Base-by-base conservation (phyloP, 2,888 invertebrate species). In the Chaitophorus viminalis region DNA sequence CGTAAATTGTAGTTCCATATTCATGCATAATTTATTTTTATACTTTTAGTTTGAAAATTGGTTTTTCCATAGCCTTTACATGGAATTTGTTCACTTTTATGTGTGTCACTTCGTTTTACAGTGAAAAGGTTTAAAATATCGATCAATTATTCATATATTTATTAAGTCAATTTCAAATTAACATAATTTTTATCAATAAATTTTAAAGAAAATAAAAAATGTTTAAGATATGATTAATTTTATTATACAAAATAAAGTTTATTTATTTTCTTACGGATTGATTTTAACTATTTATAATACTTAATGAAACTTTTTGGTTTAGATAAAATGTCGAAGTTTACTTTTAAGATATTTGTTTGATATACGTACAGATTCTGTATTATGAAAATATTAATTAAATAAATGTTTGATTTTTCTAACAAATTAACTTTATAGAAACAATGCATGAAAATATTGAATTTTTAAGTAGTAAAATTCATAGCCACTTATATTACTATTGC, bases 21-120 rank as follows among this genome's bases (percentile, higher is more conserved):
- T 68, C 68, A 68, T 68, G 68, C 29, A 29, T 68, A 25, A 68
- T 68, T 68, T 68, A 68, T 29, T 68, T 68, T 68, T 68, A 68
- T 29, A 25, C n/a, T 9, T 68, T n/a, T 68, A 29, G 68, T 68
- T 11, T 25, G 68, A 25, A 68, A 68, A 68, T 68, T 68, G 29
- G 68, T 68, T 68, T 68, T 68, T 68, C 6, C n/a, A 25, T 29
- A 25, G n/a, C 68, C 0, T 68, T 68, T n/a, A n/a, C 11, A 6
- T n/a, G 1, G 25, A 68, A 68, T 29, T 0, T 68, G 29, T 68
- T n/a, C 68, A n/a, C 25, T 68, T 65, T 68, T 46, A 9, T n/a
- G 3, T n/a, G 65, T n/a, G 65, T 65, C 11, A 65, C n/a, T n/a
- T 68, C 0, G 29, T 60, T 9, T 68, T 29, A 68, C 68, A n/a